Evolutionary conservation across 1,140 invertebrate genomes (phyloP), one percentile per base, ranked within the genome.

Genomic region (Steinernema khuongi): DNA sequence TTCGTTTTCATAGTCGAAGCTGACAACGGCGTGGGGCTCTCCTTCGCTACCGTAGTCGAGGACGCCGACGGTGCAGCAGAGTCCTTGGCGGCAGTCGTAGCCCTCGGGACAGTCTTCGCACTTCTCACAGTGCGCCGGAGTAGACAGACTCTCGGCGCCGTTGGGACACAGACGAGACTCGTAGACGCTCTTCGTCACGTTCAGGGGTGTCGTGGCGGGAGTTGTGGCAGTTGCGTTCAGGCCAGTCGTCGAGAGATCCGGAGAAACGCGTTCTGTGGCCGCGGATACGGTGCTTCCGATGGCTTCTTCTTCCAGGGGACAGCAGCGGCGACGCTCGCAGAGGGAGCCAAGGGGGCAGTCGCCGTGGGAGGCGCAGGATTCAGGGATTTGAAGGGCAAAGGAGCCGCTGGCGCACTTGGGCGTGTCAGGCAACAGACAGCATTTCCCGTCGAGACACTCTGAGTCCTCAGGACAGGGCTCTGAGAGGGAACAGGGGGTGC

Each of bases 321-420:
- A 71, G 70, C 70, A 71, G 11, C 33, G 17, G 1, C 70, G 26
- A n/a, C 50, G 17, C 26, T 43, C 26, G 33, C 70, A 71, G 4
- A 44, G 31, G 0, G 75, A 72, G 1, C 69, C 31, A 18, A 77
- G 74, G 18, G 77, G 77, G 60, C 77, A 78, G 22, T 78, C 77
- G 43, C 68, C 68, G 26, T 67, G 31, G 19, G 26, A 17, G 28
- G 18, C 0, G 44, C 77, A 78, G 0, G 72, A 60, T 0, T 4
- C 26, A n/a, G 77, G 77, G 29, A 78, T 36, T 29, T 74, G 50
- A 1, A 77, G 70, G 30, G 76, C 73, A 31, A 76, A 60, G 18
- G 70, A 68, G 18, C 76, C 75, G 43, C 66, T 77, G 30, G 31
- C 67, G 31, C 75, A 77, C 41, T 68, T 75, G 1, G 75, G 41